Conservation (phyloP, 2,113 vertebrate genomes). For the Salvelinus sp. region DNA sequence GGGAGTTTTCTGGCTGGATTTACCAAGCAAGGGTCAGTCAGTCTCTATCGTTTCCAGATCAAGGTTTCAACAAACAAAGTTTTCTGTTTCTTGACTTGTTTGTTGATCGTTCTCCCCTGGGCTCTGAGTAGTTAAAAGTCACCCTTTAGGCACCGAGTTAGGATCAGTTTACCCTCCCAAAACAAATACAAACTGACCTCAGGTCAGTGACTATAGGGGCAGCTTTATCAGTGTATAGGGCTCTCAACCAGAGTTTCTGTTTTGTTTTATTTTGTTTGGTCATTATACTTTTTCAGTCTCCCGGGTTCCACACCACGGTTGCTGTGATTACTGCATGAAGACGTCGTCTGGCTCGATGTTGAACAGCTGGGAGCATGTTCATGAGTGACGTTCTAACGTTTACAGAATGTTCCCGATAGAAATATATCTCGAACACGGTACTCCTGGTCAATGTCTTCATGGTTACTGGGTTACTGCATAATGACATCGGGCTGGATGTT, state of each 20-base stretch:
- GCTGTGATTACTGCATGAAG: neutral
- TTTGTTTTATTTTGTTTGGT: neutral
- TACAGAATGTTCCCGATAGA: neutral
- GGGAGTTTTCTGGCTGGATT: neutral
- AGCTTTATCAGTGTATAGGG: neutral
- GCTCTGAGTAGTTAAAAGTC: neutral
- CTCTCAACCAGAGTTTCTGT: neutral
- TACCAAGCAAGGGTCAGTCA: neutral
- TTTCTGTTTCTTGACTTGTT: neutral
- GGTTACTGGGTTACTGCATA: slow-evolving; percentile 78
- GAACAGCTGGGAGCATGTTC: no score
- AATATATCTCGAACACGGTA: neutral
- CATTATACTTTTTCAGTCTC: neutral
- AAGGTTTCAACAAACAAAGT: neutral
- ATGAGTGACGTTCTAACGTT: no score
- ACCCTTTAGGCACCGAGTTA: neutral
- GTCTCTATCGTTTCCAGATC: no score
- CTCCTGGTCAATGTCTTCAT: neutral
- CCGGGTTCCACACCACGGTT: neutral
- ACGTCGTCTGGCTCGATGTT: no score
- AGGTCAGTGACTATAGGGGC: neutral
- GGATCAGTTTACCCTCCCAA: neutral
- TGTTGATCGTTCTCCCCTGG: neutral
- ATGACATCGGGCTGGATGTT: slow-evolving; percentile 89
- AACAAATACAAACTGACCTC: neutral